phyloP scores from a whole-genome alignment of 2,797 vertebrate species.

The Argyrosomus regius region DNA sequence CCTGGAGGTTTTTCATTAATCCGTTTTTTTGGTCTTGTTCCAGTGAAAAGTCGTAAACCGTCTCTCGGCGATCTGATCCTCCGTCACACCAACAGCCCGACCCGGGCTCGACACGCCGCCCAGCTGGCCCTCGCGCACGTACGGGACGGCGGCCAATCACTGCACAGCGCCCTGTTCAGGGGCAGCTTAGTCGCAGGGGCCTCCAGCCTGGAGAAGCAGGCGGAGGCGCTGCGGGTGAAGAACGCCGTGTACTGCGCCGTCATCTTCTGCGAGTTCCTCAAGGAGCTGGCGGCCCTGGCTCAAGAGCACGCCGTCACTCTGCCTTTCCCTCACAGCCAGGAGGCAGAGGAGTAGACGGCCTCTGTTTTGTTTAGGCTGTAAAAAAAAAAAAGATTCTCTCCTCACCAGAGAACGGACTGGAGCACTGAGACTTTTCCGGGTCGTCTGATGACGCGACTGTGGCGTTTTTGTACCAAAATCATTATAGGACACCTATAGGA shows the following conservation, averaged over 20 bases:
- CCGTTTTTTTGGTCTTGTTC: background rate
- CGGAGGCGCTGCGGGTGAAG: conserved; percentile 93
- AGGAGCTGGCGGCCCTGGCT: conserved; percentile 95
- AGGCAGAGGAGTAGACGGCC: conserved; percentile 85
- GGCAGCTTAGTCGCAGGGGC: conserved; percentile 64
- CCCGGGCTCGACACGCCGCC: conserved; percentile 90
- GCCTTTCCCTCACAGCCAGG: conserved; percentile 88
- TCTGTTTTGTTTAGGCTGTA: conserved; percentile 23
- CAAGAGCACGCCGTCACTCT: conserved; percentile 94
- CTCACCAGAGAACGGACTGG: conserved; percentile 47
- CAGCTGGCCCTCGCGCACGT: conserved; percentile 92
- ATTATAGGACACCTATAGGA: conserved; percentile 55
- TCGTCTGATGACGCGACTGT: conserved; percentile 21
- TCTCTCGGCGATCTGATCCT: conserved; percentile 95
- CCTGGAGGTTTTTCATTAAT: too few species aligned
- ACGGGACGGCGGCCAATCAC: conserved; percentile 88
- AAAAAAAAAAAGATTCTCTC: conserved; percentile 20
- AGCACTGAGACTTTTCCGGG: conserved; percentile 44
- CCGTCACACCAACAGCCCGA: conserved; percentile 95
- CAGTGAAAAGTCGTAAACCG: conserved; percentile 95
- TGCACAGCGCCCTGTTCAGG: conserved; percentile 88
- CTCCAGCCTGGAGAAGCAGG: conserved; percentile 88
- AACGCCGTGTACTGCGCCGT: conserved; percentile 97
- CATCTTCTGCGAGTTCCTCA: conserved; percentile 97
- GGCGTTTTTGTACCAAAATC: conserved; percentile 69